Percentiles rank a stretch among this genome's conserved stretches.
Evolutionary conservation across 2,797 vertebrate species (phyloP).

Genomic region (Rhinella marina): DNA sequence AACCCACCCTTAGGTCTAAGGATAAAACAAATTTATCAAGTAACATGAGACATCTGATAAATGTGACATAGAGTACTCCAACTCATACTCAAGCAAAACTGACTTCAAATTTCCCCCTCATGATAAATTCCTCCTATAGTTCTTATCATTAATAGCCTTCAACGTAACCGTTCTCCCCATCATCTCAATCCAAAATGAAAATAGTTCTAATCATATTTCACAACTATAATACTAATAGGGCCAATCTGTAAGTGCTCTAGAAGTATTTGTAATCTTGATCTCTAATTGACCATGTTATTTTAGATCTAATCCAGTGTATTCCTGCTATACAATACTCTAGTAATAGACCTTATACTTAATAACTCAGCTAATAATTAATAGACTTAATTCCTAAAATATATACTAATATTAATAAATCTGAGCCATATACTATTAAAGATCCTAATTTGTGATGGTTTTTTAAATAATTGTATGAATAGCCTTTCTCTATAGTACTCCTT

Average conservation of each 20-base stretch:
- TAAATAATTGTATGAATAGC: not conserved
- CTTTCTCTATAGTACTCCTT: not conserved
- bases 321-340: not conserved
- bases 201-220: not conserved
- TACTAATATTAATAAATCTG: not conserved
- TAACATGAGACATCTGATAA: too few relatives aligned
- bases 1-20: too few relatives aligned
- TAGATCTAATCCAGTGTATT: not conserved
- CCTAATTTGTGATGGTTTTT: not conserved
- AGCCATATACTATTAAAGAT: not conserved
- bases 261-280: not conserved
- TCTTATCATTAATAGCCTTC: not conserved
- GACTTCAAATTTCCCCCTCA: too few relatives aligned
- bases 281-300: not conserved
- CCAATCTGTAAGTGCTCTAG: not conserved
- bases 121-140: not conserved
- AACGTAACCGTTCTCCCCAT: not conserved
- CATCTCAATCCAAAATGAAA: not conserved
- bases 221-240: not conserved
- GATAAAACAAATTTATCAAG: too few relatives aligned
- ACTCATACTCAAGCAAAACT: too few relatives aligned
- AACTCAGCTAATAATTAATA: not conserved
- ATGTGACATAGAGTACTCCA: too few relatives aligned
- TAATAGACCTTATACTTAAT: not conserved
- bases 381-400: not conserved